Conservation (phyloP, 2,888 invertebrate species). For the Amphimallon solstitiale region DNA sequence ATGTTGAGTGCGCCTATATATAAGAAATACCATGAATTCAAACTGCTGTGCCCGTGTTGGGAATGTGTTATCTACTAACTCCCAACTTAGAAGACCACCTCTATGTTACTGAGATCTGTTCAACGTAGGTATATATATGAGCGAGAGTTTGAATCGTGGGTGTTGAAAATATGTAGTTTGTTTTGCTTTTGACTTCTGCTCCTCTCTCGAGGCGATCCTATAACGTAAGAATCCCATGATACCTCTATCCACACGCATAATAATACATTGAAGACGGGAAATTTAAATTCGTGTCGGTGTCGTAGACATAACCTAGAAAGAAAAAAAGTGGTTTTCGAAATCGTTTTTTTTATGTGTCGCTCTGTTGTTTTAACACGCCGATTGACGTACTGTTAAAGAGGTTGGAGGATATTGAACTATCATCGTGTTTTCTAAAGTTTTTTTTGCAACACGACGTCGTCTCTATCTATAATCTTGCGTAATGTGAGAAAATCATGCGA, state of each 20-base stretch:
- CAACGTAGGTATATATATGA: slow-evolving; percentile 59
- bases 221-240: background rate
- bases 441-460: background rate
- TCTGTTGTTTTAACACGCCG: background rate
- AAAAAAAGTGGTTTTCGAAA: background rate
- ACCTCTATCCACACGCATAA: no score
- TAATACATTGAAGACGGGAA: no score
- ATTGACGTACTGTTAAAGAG: background rate
- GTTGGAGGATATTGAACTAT: slow-evolving; percentile 4
- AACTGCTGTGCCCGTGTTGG: slow-evolving; percentile 42
- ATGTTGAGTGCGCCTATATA: slow-evolving; percentile 25
- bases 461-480: background rate
- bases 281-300: background rate
- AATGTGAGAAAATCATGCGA: background rate
- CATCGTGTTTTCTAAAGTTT: background rate
- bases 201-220: slow-evolving; percentile 5
- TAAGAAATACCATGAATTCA: slow-evolving; percentile 51
- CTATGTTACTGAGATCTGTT: slow-evolving; percentile 58
- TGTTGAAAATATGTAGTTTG: slow-evolving; percentile 47
- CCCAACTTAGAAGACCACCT: slow-evolving; percentile 58
- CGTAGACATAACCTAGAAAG: background rate
- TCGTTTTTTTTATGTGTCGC: no score
- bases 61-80: slow-evolving; percentile 54
- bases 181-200: slow-evolving; percentile 42
- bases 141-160: slow-evolving; percentile 52